These are phyloP conservation scores for Eufriesea mexicana DNA, from an alignment of 1,140 invertebrate species.

Conservation along the genomic window DNA sequence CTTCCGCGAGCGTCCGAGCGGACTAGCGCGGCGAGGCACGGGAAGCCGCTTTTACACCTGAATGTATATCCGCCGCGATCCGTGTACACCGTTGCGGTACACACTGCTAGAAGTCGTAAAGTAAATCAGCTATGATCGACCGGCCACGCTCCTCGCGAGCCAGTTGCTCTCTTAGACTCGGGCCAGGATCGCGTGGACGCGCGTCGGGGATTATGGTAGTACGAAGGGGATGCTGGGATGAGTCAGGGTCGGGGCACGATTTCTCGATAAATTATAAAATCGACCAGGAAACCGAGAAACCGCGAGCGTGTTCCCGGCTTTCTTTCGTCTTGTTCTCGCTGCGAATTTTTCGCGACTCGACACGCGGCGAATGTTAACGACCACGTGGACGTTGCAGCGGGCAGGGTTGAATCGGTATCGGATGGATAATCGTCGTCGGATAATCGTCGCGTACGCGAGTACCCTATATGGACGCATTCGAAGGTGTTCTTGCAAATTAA, in stretches of 20 bases:
- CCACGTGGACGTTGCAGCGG: not conserved
- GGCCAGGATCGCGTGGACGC: slow-evolving; percentile 16
- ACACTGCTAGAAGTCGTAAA: slow-evolving; percentile 55
- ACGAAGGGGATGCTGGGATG: slow-evolving; percentile 10
- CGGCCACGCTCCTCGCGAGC: slow-evolving; percentile 38
- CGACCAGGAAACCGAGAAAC: slow-evolving; percentile 42
- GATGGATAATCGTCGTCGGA: slow-evolving; percentile 3
- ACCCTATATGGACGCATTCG: not conserved
- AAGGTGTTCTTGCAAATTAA: slow-evolving; percentile 17
- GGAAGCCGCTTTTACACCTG: slow-evolving; percentile 59
- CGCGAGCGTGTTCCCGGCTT: not conserved
- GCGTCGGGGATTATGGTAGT: slow-evolving; percentile 10
- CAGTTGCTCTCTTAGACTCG: slow-evolving; percentile 48
- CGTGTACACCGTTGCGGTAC: slow-evolving; percentile 53
- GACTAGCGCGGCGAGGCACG: slow-evolving; percentile 20
- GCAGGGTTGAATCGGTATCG: not conserved
- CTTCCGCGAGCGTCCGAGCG: slow-evolving; percentile 56
- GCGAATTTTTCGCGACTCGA: not conserved
- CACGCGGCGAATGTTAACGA: not conserved
- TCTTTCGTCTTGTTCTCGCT: not conserved
- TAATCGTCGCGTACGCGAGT: not conserved
- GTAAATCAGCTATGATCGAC: slow-evolving; percentile 65
- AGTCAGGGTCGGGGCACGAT: not conserved
- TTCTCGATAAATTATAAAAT: slow-evolving; percentile 44
- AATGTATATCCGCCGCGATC: slow-evolving; percentile 56